phyloP scores from a whole-genome alignment of 2,888 invertebrate species.

The Tenthredo scrophulariae region DNA sequence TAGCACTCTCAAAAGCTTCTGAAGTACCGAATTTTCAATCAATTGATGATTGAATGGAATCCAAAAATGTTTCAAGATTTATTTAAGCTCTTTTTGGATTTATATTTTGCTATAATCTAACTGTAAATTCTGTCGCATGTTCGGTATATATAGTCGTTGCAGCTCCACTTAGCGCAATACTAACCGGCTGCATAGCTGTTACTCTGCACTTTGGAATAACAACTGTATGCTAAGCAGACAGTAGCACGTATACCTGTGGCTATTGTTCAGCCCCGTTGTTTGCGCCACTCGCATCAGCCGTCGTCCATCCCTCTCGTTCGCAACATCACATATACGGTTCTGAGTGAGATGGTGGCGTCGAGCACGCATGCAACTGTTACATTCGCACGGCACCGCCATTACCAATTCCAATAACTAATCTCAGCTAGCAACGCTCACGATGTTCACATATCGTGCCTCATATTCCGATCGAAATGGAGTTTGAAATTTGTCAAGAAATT shows the following conservation, averaged over 20 bases:
- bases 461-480: background rate
- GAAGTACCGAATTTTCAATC: background rate
- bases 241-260: background rate
- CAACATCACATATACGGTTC: background rate
- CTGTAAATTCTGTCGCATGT: slow-evolving; percentile 9
- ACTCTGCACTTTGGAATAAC: slow-evolving; percentile 32
- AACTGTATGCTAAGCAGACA: slow-evolving; percentile 17
- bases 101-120: background rate
- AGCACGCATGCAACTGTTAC: slow-evolving; percentile 37
- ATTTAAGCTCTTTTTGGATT: background rate
- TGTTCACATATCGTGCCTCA: background rate
- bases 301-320: slow-evolving; percentile 11
- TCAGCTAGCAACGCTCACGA: background rate
- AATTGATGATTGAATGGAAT: background rate
- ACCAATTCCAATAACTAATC: slow-evolving; percentile 26
- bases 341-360: background rate
- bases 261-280: slow-evolving; percentile 41
- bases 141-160: background rate
- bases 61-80: too few species aligned
- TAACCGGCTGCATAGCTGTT: background rate
- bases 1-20: background rate
- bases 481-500: background rate
- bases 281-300: slow-evolving; percentile 40
- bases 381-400: slow-evolving; percentile 32
- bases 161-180: background rate